These are phyloP conservation scores for Drosophila putrida DNA, from an alignment of 2,888 invertebrate species.

Conservation along the genomic window DNA sequence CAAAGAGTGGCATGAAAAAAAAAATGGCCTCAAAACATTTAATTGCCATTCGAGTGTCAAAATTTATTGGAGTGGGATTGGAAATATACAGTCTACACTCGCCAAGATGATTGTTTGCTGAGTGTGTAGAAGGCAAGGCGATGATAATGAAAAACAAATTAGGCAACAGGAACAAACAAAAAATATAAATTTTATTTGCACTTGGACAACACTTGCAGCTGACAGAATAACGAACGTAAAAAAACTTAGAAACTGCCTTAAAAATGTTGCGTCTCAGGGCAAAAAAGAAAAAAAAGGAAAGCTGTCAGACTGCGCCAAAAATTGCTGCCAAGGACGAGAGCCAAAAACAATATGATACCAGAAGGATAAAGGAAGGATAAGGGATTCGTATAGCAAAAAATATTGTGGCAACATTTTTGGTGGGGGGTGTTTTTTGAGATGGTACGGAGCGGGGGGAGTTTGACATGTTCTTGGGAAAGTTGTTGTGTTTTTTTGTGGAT, in stretches of 20 bases:
- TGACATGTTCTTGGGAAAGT: constrained; percentile 25
- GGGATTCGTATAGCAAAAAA: constrained; percentile 25
- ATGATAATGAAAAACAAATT: constrained; percentile 75
- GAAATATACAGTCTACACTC: constrained; percentile 17
- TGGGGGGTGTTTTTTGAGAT: constrained; percentile 9
- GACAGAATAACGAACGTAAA: constrained; percentile 50
- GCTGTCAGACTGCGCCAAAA: constrained; percentile 64
- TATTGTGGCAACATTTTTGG: constrained; percentile 30
- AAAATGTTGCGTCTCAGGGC: constrained; percentile 47
- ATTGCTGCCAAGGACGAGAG: constrained; percentile 56
- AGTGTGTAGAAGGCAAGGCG: constrained; percentile 35
- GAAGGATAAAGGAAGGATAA: constrained; percentile 24
- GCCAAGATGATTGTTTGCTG: constrained; percentile 31
- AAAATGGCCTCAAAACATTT: constrained; percentile 76
- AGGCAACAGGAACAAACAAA: constrained; percentile 56
- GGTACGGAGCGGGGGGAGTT: constrained; percentile 4
- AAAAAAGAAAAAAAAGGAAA: constrained; percentile 43
- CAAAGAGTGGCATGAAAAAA: constrained; percentile 23
- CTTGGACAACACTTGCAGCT: constrained; percentile 74
- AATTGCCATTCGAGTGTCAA: constrained; percentile 78
- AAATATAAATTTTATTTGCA: constrained; percentile 56
- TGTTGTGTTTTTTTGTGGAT: constrained; percentile 38
- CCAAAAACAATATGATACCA: constrained; percentile 31
- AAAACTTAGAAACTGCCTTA: constrained; percentile 38
- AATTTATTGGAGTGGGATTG: constrained; percentile 45